Evolutionary conservation across 2,797 vertebrate genomes (phyloP).

Genomic region (Anabas testudineus): DNA sequence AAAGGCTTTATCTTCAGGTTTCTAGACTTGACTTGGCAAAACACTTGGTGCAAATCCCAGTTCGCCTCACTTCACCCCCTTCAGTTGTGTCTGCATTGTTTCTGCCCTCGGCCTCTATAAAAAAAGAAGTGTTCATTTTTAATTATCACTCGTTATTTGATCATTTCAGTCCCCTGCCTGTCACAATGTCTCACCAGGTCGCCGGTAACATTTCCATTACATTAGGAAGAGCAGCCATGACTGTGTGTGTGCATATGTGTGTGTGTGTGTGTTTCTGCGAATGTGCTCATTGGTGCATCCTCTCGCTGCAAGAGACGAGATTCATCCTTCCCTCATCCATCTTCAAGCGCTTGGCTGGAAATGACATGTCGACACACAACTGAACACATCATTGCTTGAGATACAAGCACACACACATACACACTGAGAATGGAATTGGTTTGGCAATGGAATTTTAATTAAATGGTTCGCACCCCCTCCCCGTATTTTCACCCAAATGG

Average conservation of each 20-base stretch:
- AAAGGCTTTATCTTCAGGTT: conserved; percentile 10
- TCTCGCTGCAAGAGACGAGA: conserved; percentile 59
- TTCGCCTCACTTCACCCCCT: conserved; percentile 35
- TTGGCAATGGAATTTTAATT: conserved; percentile 71
- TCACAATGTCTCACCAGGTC: conserved; percentile 59
- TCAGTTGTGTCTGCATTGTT: conserved; percentile 23
- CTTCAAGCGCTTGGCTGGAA: conserved; percentile 76
- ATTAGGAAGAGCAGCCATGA: conserved; percentile 57
- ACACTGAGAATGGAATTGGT: conserved; percentile 54
- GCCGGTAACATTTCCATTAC: conserved; percentile 72
- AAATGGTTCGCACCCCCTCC: conserved; percentile 41
- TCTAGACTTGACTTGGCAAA: conserved; percentile 18
- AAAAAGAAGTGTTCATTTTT: conserved; percentile 59
- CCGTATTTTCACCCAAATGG: conserved; percentile 33
- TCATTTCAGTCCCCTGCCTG: conserved; percentile 59
- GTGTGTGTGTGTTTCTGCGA: conserved; percentile 26
- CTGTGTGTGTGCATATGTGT: conserved; percentile 30
- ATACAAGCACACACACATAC: conserved; percentile 27
- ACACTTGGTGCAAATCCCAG: conserved; percentile 10
- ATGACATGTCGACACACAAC: conserved; percentile 72
- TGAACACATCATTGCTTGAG: conserved; percentile 45
- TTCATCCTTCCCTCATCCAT: conserved; percentile 76
- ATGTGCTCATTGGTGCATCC: conserved; percentile 52
- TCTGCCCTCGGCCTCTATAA: conserved; percentile 26
- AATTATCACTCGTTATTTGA: conserved; percentile 71